Conservation (phyloP, 2,888 invertebrate species). For the Elegia similella region DNA sequence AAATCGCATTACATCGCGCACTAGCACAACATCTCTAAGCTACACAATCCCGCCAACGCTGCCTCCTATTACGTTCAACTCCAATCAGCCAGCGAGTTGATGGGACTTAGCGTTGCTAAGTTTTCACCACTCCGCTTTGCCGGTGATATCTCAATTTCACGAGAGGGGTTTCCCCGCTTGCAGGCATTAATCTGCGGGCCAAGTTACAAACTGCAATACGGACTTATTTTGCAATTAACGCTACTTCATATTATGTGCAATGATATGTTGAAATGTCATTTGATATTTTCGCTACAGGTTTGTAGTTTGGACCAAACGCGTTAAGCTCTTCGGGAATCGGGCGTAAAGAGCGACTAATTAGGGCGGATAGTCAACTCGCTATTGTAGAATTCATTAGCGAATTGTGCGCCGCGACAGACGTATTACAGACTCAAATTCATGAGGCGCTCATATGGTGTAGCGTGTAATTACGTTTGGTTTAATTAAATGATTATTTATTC, state of each 20-base stretch:
- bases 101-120: slow-evolving; percentile 75
- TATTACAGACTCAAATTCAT: slow-evolving; percentile 45
- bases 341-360: slow-evolving; percentile 65
- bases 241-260: neutral
- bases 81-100: slow-evolving; percentile 51
- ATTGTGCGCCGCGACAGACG: slow-evolving; percentile 45
- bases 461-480: neutral
- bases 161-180: slow-evolving; percentile 61
- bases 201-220: slow-evolving; percentile 47
- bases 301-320: slow-evolving; percentile 43
- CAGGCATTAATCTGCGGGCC: slow-evolving; percentile 56
- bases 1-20: slow-evolving; percentile 18
- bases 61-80: slow-evolving; percentile 34
- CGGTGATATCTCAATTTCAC: slow-evolving; percentile 66
- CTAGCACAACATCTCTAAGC: slow-evolving; percentile 14
- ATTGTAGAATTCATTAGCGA: slow-evolving; percentile 65
- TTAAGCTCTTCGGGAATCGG: slow-evolving; percentile 54
- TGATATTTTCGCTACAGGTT: slow-evolving; percentile 31
- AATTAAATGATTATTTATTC: slow-evolving; percentile 18
- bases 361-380: slow-evolving; percentile 57
- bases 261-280: slow-evolving; percentile 19
- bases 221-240: slow-evolving; percentile 26
- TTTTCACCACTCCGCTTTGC: slow-evolving; percentile 65
- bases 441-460: neutral
- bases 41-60: slow-evolving; percentile 20